Percentiles rank a stretch among this genome's conserved stretches.
These are phyloP conservation scores for Phoxinus dragarum DNA, from an alignment of 2,797 vertebrate species.

Conservation along the genomic window DNA sequence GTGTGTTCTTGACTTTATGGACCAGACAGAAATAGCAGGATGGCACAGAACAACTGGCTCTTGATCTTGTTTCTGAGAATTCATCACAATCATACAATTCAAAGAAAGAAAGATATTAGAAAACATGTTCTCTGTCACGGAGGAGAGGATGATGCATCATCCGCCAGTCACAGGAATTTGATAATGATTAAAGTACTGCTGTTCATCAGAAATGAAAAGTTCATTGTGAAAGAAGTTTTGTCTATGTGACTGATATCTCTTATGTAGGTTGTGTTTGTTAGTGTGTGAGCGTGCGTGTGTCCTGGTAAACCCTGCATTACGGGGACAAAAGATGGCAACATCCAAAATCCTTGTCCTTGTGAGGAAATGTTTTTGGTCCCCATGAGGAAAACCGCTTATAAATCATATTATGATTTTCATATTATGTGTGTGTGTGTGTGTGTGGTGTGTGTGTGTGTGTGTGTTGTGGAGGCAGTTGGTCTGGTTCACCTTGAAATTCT, in stretches of 20 bases:
- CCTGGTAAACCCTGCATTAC: background rate
- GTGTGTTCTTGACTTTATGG: no score
- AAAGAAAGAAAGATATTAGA: slow-evolving; percentile 2
- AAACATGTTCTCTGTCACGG: background rate
- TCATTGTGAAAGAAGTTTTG: slow-evolving; percentile 6
- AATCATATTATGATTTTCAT: no score
- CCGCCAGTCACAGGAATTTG: slow-evolving; percentile 13
- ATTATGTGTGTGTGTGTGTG: slow-evolving; percentile 31
- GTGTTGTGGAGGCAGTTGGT: slow-evolving; percentile 29
- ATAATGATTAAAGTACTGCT: slow-evolving; percentile 21
- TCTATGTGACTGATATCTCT: background rate
- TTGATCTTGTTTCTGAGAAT: slow-evolving; percentile 24
- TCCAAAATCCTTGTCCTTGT: no score
- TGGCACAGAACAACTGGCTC: background rate
- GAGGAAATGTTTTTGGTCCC: no score
- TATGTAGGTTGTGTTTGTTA: slow-evolving; percentile 7
- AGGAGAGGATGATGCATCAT: slow-evolving; percentile 9
- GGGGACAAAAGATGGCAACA: no score
- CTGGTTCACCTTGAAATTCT: slow-evolving; percentile 29
- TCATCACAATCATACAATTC: background rate
- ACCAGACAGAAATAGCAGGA: no score
- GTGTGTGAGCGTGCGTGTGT: slow-evolving; percentile 24
- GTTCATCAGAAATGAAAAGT: slow-evolving; percentile 13
- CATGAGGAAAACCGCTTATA: no score
- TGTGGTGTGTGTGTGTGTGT: slow-evolving; percentile 19